phyloP scores from a whole-genome alignment of 2,888 invertebrate species.

The Neuroscelio doddi region DNA sequence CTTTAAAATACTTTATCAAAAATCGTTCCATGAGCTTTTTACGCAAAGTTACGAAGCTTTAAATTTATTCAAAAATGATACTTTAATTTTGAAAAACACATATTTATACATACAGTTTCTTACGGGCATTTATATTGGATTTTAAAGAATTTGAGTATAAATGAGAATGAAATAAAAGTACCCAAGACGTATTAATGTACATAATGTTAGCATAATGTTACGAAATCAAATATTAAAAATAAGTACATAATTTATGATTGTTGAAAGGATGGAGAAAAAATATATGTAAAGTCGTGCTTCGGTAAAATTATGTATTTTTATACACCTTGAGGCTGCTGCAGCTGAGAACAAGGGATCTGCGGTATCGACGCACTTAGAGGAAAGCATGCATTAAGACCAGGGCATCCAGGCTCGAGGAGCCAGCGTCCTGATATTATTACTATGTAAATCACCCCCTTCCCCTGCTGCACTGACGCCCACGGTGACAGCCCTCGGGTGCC shows the following conservation, averaged over 20 bases:
- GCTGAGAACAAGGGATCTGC: conserved; percentile 28
- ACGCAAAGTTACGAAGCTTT: no score
- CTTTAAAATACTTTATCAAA: no score
- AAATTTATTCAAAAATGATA: no score
- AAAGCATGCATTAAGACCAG: conserved; percentile 34
- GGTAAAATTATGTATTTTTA: conserved; percentile 20
- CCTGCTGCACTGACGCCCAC: conserved; percentile 64
- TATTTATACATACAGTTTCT: no score
- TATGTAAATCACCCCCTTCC: conserved; percentile 71
- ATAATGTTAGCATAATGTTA: no score
- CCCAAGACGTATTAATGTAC: no score
- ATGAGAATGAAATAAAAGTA: no score
- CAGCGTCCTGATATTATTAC: conserved; percentile 71
- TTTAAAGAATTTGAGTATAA: no score
- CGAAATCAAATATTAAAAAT: conserved; percentile 33
- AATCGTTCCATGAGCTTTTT: no score
- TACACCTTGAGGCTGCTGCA: conserved; percentile 31
- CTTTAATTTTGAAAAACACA: no score
- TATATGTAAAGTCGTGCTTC: conserved; percentile 30
- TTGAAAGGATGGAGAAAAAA: conserved; percentile 10
- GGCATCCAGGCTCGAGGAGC: conserved; percentile 32
- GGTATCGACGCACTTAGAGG: conserved; percentile 35
- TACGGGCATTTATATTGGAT: no score
- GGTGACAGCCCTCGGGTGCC: conserved; percentile 70
- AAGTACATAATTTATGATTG: conserved; percentile 35